Evolutionary conservation across 1,140 invertebrate species (phyloP), one percentile per base, ranked within the genome.

Genomic region (Bombus affinis): DNA sequence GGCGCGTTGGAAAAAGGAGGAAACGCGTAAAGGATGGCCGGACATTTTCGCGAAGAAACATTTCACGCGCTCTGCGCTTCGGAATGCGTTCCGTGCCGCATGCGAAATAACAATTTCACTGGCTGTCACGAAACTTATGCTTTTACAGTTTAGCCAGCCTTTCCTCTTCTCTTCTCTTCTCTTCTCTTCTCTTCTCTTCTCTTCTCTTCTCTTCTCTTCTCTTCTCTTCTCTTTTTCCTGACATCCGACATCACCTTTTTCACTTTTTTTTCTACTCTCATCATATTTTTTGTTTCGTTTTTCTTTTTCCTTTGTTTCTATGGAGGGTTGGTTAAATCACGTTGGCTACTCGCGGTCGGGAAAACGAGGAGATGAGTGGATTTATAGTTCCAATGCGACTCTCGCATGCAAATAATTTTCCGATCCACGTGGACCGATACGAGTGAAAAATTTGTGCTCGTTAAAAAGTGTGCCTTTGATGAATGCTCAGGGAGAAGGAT

Each of bases 61-160:
- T 91, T 87, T 89, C 87, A 83, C 88, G 89, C 70, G 76, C 78
- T 59, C 73, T 32, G 73, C 81, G 65, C 71, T 90, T 88, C 73
- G 88, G 90, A 91, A 91, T 89, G 88, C 76, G 81, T 44, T 74
- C 42, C 77, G 57, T 75, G 78, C 77, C 70, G 81, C 79, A 83
- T 78, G 87, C 90, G 86, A 91, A 91, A 91, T 90, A 91, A 91
- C 86, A 89, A 92, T 92, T 90, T 89, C 81, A 47, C 42, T 59
- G 39, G 62, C 62, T 37, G 73, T 73, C 35, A 15, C 53, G 68
- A 8, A 57, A 80, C 81, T 77, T 62, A 53, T 70, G 76, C 79
- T 81, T 72, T 70, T 71, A 35, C 15, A 32, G 39, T 10, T 32
- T 35, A 47, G 72, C 39, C 25, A 25, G n/a, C 6, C 15, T n/a